Percentiles rank a stretch among this genome's conserved stretches.
These are phyloP conservation scores for Melanophora roralis DNA, from an alignment of 2,888 invertebrate genomes.

Conservation along the genomic window DNA sequence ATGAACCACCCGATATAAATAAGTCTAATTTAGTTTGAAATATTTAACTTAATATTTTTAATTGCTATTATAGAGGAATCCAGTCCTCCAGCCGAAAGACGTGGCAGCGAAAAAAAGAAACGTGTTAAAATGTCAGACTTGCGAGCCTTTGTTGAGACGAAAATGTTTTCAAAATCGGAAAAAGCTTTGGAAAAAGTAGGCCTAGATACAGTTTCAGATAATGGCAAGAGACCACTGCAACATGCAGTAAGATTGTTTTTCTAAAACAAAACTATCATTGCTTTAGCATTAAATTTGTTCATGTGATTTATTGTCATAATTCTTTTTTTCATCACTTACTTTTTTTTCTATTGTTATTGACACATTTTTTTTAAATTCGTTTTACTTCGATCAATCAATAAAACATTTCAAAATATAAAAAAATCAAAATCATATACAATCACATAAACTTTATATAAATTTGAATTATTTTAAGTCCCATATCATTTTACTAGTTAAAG, in stretches of 20 bases:
- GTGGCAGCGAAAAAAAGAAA: slow-evolving; percentile 90
- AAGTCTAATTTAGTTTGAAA: neutral
- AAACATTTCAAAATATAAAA: neutral
- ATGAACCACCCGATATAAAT: neutral
- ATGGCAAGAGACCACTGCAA: slow-evolving; percentile 80
- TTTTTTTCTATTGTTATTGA: too few relatives aligned
- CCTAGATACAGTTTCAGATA: slow-evolving; percentile 79
- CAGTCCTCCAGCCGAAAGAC: slow-evolving; percentile 77
- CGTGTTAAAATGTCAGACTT: slow-evolving; percentile 95
- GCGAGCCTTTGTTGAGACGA: slow-evolving; percentile 94
- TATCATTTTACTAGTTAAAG: slow-evolving; percentile 43
- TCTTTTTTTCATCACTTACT: neutral
- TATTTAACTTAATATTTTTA: too few relatives aligned
- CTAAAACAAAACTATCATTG: slow-evolving; percentile 57
- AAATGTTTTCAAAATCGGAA: slow-evolving; percentile 92
- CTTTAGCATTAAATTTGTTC: slow-evolving; percentile 28
- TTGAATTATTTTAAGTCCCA: slow-evolving; percentile 7
- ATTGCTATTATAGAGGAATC: slow-evolving; percentile 70
- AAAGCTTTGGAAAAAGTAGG: slow-evolving; percentile 94
- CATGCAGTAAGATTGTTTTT: slow-evolving; percentile 80
- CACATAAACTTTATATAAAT: neutral
- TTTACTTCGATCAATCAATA: neutral
- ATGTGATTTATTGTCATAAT: slow-evolving; percentile 22
- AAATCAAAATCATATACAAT: neutral
- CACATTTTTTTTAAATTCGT: too few relatives aligned